Evolutionary conservation across 2,113 vertebrate species (phyloP).

Genomic region (Vulpes vulpes): DNA sequence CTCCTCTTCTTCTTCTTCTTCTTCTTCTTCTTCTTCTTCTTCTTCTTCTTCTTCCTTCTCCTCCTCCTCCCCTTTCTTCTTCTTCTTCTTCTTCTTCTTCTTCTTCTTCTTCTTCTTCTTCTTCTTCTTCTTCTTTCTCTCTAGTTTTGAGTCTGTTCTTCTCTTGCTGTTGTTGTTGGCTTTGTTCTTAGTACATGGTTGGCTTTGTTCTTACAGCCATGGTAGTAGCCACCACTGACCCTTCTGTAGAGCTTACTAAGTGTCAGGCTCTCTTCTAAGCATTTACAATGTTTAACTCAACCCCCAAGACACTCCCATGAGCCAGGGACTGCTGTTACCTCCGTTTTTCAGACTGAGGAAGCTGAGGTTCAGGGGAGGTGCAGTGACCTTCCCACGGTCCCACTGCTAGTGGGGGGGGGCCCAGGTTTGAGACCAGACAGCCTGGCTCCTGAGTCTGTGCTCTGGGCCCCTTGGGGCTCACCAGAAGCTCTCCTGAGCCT

Average conservation of each 20-base stretch:
- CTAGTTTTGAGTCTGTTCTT: background rate
- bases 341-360: background rate
- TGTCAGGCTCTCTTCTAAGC: no score
- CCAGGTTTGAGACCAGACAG: background rate
- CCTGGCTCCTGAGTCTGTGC: background rate
- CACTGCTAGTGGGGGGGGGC: background rate
- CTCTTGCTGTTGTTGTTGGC: background rate
- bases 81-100: no score
- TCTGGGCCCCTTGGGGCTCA: background rate
- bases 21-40: no score
- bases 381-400: background rate
- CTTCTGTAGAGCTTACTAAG: background rate
- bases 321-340: background rate
- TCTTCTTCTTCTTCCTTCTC: no score
- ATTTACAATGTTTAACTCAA: background rate
- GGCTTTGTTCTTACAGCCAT: background rate
- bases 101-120: no score
- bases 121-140: no score
- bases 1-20: fast-evolving
- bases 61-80: no score
- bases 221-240: background rate
- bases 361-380: background rate
- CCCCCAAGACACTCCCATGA: background rate
- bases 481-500: background rate
- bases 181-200: background rate